A percentile compares a stretch with the other conserved stretches of the same genome.
phyloP scores from a whole-genome alignment of 2,888 invertebrate species.

The Eulithis testata region DNA sequence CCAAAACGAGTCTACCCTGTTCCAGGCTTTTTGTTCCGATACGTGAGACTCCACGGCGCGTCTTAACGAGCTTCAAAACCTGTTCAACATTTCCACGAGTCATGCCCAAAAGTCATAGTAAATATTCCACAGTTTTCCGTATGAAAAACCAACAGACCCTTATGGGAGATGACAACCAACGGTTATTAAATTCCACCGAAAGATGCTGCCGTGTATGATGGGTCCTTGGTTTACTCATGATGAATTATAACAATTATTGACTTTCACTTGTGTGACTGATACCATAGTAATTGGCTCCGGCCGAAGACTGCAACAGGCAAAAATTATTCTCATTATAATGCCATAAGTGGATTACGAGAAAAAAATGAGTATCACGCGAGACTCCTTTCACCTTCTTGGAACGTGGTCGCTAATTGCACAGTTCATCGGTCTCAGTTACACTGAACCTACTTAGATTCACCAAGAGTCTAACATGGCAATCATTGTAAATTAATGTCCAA shows the following conservation, averaged over 20 bases:
- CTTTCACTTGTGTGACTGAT: constrained; percentile 72
- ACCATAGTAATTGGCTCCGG: constrained; percentile 68
- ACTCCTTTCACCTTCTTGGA: constrained; percentile 69
- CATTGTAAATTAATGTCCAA: constrained; percentile 17
- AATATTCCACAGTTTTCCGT: constrained; percentile 65
- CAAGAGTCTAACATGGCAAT: constrained; percentile 15
- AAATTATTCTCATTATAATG: constrained; percentile 72
- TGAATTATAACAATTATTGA: constrained; percentile 58
- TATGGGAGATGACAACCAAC: constrained; percentile 26
- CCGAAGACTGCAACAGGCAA: constrained; percentile 56
- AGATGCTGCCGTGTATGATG: constrained; percentile 37
- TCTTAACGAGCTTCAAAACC: constrained; percentile 77
- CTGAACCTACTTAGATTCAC: constrained; percentile 47
- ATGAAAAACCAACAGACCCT: constrained; percentile 39
- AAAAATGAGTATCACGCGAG: constrained; percentile 66
- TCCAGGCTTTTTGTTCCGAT: constrained; percentile 73
- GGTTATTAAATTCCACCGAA: constrained; percentile 32
- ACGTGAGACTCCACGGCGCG: constrained; percentile 78
- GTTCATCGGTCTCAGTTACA: constrained; percentile 65
- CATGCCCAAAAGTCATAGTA: constrained; percentile 74
- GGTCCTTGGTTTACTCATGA: constrained; percentile 31
- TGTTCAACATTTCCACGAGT: constrained; percentile 73
- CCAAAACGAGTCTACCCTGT: constrained; percentile 71
- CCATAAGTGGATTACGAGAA: constrained; percentile 57
- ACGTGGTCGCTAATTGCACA: constrained; percentile 67